These are phyloP conservation scores for Paedocypris micromegethes DNA, from an alignment of 2,797 vertebrate species.

Conservation along the genomic window DNA sequence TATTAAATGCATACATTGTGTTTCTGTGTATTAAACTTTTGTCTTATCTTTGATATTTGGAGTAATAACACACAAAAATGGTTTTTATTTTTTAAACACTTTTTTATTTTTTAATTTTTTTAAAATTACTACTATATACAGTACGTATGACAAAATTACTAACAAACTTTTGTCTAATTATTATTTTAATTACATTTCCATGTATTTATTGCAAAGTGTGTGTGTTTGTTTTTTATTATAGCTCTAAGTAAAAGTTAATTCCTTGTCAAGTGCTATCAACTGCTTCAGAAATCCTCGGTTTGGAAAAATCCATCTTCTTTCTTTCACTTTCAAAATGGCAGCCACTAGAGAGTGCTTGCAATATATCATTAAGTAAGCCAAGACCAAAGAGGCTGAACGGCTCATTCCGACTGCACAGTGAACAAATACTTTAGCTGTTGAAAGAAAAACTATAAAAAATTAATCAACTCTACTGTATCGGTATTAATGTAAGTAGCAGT, in stretches of 20 bases:
- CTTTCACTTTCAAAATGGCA: slow-evolving; percentile 61
- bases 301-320: slow-evolving; percentile 83
- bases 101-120: too few relatives aligned
- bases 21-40: too few relatives aligned
- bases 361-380: slow-evolving; percentile 73
- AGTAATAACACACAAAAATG: too few relatives aligned
- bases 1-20: too few relatives aligned
- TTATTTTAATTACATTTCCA: not conserved
- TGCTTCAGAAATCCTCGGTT: slow-evolving; percentile 85
- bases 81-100: too few relatives aligned
- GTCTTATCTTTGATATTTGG: too few relatives aligned
- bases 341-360: slow-evolving; percentile 62
- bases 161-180: not conserved
- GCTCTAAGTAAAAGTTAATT: slow-evolving; percentile 50
- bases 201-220: not conserved
- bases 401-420: slow-evolving; percentile 75
- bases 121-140: too few relatives aligned
- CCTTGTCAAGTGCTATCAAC: slow-evolving; percentile 70
- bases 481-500: slow-evolving; percentile 3
- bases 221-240: not conserved
- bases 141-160: too few relatives aligned
- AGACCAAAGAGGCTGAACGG: slow-evolving; percentile 69
- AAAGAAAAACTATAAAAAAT: not conserved
- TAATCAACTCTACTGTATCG: not conserved
- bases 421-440: slow-evolving; percentile 67